Evolutionary conservation across 2,113 vertebrate species (phyloP).

Genomic region (Diglossa brunneiventris): DNA sequence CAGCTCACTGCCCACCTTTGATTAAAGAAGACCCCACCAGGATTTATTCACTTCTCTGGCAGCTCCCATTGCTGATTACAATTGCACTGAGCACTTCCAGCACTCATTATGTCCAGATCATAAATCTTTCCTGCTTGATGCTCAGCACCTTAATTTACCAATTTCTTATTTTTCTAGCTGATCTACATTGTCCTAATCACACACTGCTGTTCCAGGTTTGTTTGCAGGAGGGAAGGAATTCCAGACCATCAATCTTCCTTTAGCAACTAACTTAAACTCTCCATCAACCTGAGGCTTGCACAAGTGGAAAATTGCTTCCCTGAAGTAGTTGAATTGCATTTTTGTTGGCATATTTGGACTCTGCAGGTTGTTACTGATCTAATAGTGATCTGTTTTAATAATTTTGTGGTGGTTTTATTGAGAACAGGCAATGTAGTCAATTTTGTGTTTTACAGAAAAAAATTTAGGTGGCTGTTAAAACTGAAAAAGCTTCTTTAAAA

Average conservation of each 20-base stretch:
- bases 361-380: background rate
- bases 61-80: background rate
- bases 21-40: background rate
- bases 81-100: background rate
- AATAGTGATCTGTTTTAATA: background rate
- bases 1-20: background rate
- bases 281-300: background rate
- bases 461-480: background rate
- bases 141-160: background rate
- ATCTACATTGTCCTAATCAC: background rate
- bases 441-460: background rate
- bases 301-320: background rate
- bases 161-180: background rate
- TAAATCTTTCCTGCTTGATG: background rate
- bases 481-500: background rate
- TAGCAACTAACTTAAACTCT: background rate
- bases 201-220: background rate
- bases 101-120: fast-evolving
- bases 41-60: background rate
- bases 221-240: background rate
- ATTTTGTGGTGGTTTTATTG: background rate
- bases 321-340: background rate
- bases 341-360: background rate
- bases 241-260: background rate
- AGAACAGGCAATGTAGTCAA: background rate